These are phyloP conservation scores for Trachelus troglodyta DNA, from an alignment of 2,888 invertebrate species.

Conservation along the genomic window DNA sequence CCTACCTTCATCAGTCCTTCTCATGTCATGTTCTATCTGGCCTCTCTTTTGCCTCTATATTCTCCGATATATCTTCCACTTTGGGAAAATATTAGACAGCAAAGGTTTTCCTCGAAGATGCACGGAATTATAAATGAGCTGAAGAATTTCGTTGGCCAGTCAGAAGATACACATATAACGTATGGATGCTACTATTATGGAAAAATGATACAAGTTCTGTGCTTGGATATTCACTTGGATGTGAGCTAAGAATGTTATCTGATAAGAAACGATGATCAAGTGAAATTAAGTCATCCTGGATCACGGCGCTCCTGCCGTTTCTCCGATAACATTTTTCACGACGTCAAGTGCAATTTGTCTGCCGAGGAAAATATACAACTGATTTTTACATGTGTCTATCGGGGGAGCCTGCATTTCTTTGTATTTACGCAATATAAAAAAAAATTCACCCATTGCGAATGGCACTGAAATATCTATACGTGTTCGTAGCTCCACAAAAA, in stretches of 20 bases:
- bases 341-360: background rate
- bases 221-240: background rate
- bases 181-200: background rate
- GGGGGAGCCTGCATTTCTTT: background rate
- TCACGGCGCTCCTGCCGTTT: background rate
- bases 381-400: background rate
- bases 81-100: background rate
- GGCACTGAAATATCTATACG: background rate
- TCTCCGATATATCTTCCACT: background rate
- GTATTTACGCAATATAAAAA: too few species aligned
- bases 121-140: background rate
- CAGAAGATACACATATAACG: background rate
- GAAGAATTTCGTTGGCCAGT: too few species aligned
- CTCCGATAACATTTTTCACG: background rate
- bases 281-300: background rate
- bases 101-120: background rate
- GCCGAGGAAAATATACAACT: background rate
- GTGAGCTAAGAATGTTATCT: background rate
- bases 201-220: background rate
- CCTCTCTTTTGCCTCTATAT: background rate
- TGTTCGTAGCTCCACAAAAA: background rate
- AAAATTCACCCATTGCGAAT: background rate
- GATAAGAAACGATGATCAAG: background rate
- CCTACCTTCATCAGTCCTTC: background rate
- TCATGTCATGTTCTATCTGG: too few species aligned